phyloP scores from a whole-genome alignment of 2,113 vertebrate species.

The Plecturocebus donacophilus region DNA sequence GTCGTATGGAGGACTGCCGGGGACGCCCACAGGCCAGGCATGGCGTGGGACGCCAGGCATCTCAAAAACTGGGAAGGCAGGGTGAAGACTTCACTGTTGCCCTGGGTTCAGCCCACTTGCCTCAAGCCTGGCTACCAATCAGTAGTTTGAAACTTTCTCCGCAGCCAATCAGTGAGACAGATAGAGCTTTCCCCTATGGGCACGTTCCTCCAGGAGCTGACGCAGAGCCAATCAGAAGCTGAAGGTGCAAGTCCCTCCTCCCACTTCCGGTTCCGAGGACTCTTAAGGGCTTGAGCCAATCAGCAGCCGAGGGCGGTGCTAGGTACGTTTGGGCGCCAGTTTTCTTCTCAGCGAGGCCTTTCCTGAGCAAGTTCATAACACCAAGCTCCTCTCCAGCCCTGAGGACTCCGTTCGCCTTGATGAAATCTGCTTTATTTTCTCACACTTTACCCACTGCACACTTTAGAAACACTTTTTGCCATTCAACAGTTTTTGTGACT shows the following conservation, averaged over 20 bases:
- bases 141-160: no score
- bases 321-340: accelerated
- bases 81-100: accelerated
- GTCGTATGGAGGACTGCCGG: not conserved
- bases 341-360: not conserved
- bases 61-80: not conserved
- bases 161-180: not conserved
- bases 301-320: not conserved
- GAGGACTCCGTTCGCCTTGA: not conserved
- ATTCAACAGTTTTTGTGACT: no score
- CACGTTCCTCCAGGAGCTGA: not conserved
- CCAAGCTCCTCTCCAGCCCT: no score
- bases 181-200: not conserved
- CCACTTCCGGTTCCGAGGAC: not conserved
- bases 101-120: accelerated
- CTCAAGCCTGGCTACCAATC: no score
- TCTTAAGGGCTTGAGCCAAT: not conserved
- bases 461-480: not conserved
- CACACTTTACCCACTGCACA: not conserved
- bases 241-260: not conserved
- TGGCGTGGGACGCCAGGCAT: accelerated
- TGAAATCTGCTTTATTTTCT: not conserved
- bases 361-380: not conserved
- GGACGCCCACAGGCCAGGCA: accelerated
- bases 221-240: not conserved